Conservation (phyloP, 2,113 vertebrate species). For the Sakesphorus luctuosus region DNA sequence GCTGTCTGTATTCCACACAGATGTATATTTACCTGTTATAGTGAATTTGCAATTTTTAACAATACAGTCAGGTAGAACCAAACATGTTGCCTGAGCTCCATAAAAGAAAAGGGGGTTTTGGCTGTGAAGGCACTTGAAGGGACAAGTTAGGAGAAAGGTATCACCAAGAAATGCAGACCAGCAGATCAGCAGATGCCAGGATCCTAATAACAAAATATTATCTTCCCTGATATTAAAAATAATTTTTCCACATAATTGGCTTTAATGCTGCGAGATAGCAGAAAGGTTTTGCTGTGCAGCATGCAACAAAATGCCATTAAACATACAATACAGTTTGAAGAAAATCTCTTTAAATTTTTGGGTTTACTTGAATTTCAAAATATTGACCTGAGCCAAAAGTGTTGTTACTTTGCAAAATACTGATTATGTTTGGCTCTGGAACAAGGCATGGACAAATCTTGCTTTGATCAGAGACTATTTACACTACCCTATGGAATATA, state of each 20-base stretch:
- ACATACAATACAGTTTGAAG: background rate
- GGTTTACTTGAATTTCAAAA: background rate
- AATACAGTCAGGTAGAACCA: background rate
- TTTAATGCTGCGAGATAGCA: background rate
- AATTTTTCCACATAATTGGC: background rate
- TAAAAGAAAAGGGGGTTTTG: background rate
- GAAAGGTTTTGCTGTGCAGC: background rate
- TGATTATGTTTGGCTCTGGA: background rate
- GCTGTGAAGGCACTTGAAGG: background rate
- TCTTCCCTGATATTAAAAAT: background rate
- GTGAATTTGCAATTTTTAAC: background rate
- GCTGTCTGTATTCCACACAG: background rate
- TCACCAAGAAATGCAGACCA: background rate
- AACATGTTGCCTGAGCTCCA: accelerated
- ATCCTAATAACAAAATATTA: background rate
- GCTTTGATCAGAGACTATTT: background rate
- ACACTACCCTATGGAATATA: background rate
- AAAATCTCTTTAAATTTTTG: background rate
- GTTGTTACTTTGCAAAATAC: background rate
- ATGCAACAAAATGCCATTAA: background rate
- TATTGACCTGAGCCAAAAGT: background rate
- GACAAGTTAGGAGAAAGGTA: background rate
- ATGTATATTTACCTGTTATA: accelerated
- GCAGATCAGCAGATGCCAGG: background rate
- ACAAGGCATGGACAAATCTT: background rate